Base-by-base conservation (phyloP, 2,797 vertebrate species). In the Denticeps clupeoides region DNA sequence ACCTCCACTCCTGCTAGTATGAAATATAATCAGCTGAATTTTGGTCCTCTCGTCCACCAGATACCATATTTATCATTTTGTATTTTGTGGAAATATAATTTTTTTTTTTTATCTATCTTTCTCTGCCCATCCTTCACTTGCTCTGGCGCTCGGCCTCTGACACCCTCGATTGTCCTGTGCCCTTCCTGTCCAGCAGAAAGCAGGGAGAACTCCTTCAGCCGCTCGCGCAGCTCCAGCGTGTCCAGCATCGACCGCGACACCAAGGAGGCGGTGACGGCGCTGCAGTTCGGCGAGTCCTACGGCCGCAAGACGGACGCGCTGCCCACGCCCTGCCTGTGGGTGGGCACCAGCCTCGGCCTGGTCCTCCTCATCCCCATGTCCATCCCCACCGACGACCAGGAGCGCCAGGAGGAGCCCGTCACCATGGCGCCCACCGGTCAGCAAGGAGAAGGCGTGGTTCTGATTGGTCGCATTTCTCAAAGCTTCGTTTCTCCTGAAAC, bases 181-280 rank as follows among this genome's bases (percentile, higher is more conserved):
- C 9, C 3, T 13, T 26, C 26, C 4, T 18, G 6, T 18, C 6
- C 29, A 47, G 24, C 73, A 95, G 95, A 99, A 82, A 93, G 84
- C 26, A 84, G 91, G 29, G 95, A 99, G 58, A 97, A 91, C 72
- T 91, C 92, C 51, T 93, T 95, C 80, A 96, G 84, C 78, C 93
- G 89, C 53, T 98, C 95, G 0, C 87, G 93, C 64, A 99, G 95
- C 58, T 98, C 94, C 74, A 99, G 94, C 0, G 88, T 99, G 63
- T 99, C 89, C 71, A 99, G 95, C 58, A 97, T 99, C 7, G 94
- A 99, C 79, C 86, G 88, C 46, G 94, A 98, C 67, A 84, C 91
- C 4, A 97, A 95, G 68, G 94, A 98, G 74, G 83, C 90, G 0
- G 82, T 99, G 60, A 99, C 91, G 49, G 88, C 90, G 4, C 59